Base-by-base conservation (phyloP, 1,140 invertebrate species). In the Parasteatoda tepidariorum region DNA sequence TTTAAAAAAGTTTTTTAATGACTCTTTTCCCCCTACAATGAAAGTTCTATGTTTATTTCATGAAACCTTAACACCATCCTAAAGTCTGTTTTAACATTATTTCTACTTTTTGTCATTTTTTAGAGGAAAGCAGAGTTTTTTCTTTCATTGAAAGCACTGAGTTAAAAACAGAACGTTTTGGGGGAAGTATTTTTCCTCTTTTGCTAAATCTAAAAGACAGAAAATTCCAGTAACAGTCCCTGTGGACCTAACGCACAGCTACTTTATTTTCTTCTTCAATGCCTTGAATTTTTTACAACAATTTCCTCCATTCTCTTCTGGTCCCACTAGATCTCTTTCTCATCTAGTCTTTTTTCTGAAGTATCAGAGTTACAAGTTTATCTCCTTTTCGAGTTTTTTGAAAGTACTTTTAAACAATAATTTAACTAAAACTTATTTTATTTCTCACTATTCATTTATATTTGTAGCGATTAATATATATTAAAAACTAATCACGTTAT, bases 181-280 rank as follows among this genome's bases (percentile, higher is more conserved):
- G 67, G 55, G n/a, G 34, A 61, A 34, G 55, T 30, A 61, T 82
- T 82, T 82, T 82, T 55, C 73, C 61, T 57, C 38, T 75, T 75
- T 75, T 67, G 54, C 78, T 82, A 82, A 82, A 82, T 82, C 78
- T 82, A 82, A 82, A 82, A 82, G 78, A 82, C 78, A 82, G 78
- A 61, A 82, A 82, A 82, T 82, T 82, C 78, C 54, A 71, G 78
- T 82, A 70, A 82, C 78, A 68, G 66, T 82, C 78, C 78, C 78
- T 70, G 57, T 31, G 48, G 78, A 82, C 78, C 33, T 70, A 38
- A 61, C 66, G 66, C 41, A n/a, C 66, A 70, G 78, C 78, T 71
- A 70, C 78, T 70, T 67, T 82, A 82, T 82, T 82, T 82, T 82
- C 78, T 82, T 55, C 78, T 82, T 71, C 67, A 71, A 38, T 71